phyloP scores from a whole-genome alignment of 1,140 invertebrate genomes.

The Cotesia chilonis region DNA sequence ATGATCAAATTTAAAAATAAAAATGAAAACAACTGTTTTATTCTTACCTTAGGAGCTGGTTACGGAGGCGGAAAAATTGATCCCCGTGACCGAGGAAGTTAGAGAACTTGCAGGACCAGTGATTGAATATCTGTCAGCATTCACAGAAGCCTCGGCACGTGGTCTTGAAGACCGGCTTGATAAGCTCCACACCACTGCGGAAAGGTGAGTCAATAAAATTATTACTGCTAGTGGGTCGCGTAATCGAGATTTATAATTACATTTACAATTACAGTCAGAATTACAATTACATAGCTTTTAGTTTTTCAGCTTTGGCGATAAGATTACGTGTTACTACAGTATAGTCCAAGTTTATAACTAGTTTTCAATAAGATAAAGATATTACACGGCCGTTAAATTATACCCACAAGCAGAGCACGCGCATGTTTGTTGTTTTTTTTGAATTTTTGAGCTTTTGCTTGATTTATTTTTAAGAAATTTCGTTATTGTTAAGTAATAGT shows the following conservation, averaged over 20 bases:
- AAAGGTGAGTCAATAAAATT: conserved; percentile 69
- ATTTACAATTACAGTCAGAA: not conserved
- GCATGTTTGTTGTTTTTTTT: conserved; percentile 30
- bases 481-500: too few species aligned
- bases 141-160: conserved; percentile 68
- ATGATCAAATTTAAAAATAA: not conserved
- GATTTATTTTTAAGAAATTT: conserved; percentile 1
- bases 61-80: conserved; percentile 69
- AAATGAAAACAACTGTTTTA: conserved; percentile 24
- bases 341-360: not conserved
- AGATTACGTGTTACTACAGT: too few species aligned
- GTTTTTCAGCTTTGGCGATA: not conserved
- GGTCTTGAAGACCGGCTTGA: conserved; percentile 69
- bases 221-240: conserved; percentile 36
- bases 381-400: too few species aligned
- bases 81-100: conserved; percentile 63
- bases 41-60: conserved; percentile 67
- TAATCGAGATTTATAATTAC: not conserved
- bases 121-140: conserved; percentile 69
- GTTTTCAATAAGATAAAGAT: too few species aligned
- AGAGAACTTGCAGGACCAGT: conserved; percentile 66
- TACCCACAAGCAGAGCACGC: conserved; percentile 32
- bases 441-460: conserved; percentile 16
- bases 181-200: conserved; percentile 68
- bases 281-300: not conserved